Evolutionary conservation across 2,113 vertebrate genomes (phyloP), one percentile per base, ranked within the genome.

Genomic region (Lipophrys pholis): DNA sequence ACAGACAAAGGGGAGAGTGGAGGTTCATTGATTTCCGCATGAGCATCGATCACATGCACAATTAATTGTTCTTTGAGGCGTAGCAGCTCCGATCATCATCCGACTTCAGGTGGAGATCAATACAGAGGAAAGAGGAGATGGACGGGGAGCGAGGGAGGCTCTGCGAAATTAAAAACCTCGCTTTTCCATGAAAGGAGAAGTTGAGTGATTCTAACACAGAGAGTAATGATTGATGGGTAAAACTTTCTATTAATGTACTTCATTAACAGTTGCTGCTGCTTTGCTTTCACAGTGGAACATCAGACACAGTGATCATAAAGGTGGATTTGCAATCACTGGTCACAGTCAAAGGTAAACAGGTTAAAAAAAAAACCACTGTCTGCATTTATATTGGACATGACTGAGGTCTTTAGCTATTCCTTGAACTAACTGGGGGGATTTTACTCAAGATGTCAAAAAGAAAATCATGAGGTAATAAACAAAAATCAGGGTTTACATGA

Each of bases 11-110:
- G 69, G 56, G 21, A 21, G 49, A 78, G 77, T 11, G 21, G 60
- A 72, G 74, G 72, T 78, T 57, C 65, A 91, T 90, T 83, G 84
- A 92, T 89, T 81, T 66, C 49, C 64, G 78, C 86, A 80, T 84
- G 82, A 84, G 80, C 84, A 92, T 92, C 86, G 88, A 90, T 92
- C 85, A 92, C 90, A 90, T 85, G 88, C 82, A 89, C 89, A 93
- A 90, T 92, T 91, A 88, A 93, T 91, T 90, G 88, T 87, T 90
- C 84, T 92, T 87, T 78, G 85, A 89, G 83, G 88, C 75, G 50
- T 63, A 87, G 80, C 73, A 10, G 76, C 81, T 76, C 76, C 36
- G 67, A 89, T 83, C 80, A 78, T 83, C 69, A 52, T 73, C 76
- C 70, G 6, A 77, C 85, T 86, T 73, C 74, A 85, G 69, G 74